These are phyloP conservation scores for Gymnobelideus leadbeateri DNA, from an alignment of 2,113 vertebrate species.

Conservation along the genomic window DNA sequence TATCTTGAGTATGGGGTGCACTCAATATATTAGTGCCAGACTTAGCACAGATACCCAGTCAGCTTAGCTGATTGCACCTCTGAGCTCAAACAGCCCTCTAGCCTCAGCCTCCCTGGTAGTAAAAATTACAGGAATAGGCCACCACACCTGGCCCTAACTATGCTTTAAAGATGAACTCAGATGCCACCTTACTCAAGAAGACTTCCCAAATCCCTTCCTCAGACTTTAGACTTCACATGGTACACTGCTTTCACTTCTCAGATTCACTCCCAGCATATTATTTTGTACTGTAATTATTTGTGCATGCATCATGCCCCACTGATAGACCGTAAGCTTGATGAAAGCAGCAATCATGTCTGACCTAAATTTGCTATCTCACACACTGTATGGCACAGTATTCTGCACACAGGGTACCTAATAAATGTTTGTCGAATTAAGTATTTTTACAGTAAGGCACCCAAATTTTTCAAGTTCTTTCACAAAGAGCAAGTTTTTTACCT, in stretches of 20 bases:
- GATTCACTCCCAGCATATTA: background rate
- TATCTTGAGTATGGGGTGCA: background rate
- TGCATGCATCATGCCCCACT: background rate
- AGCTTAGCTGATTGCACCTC: background rate
- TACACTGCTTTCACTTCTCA: background rate
- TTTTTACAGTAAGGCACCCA: background rate
- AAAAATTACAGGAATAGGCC: background rate
- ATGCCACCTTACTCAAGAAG: background rate
- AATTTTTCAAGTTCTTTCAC: background rate
- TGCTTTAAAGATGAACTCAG: background rate
- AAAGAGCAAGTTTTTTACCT: background rate
- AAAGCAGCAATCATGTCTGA: background rate
- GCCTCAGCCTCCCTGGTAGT: background rate
- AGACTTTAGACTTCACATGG: background rate
- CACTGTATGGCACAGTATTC: background rate
- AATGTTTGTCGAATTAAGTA: background rate
- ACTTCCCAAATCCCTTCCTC: background rate
- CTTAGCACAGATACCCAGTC: background rate
- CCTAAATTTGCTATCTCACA: background rate
- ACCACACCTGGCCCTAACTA: background rate
- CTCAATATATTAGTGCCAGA: background rate
- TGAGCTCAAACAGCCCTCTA: background rate
- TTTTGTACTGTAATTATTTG: background rate
- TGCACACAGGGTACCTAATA: background rate
- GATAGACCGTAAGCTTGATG: background rate